These are phyloP conservation scores for Chlorodrepanis virens DNA, from an alignment of 2,113 vertebrate species.

Conservation along the genomic window DNA sequence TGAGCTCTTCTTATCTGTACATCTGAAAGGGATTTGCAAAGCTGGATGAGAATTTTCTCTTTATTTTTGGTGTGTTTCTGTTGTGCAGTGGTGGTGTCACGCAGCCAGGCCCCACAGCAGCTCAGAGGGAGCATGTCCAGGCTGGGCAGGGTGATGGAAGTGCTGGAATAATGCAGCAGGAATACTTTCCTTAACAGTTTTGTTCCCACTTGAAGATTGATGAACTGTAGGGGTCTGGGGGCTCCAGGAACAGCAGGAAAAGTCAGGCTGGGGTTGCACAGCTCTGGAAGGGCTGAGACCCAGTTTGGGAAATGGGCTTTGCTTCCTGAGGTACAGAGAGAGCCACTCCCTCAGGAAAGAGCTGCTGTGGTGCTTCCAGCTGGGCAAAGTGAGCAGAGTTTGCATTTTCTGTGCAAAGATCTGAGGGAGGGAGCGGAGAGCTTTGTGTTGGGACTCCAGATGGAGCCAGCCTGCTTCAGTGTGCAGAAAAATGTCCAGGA, in stretches of 20 bases:
- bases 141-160: not conserved
- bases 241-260: rapidly evolving
- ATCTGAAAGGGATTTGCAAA: not conserved
- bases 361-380: not conserved
- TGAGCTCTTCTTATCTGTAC: not conserved
- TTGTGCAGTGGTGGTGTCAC: not conserved
- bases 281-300: not conserved
- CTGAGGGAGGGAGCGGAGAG: not conserved
- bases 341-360: not conserved
- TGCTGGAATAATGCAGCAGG: not conserved
- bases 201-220: not conserved
- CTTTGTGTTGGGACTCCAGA: not conserved
- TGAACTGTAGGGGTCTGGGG: not conserved
- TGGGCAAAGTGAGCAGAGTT: not conserved
- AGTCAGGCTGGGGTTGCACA: not conserved
- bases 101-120: rapidly evolving
- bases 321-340: not conserved
- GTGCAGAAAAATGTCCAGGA: not conserved
- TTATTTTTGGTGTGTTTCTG: not conserved
- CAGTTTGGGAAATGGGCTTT: not conserved
- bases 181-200: not conserved
- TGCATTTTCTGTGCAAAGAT: not conserved
- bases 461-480: not conserved
- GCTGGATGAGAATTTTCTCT: not conserved
- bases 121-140: too few species aligned